Evolutionary conservation across 37 sponge, comb jelly and placozoan genomes (phyloP), one percentile per base, ranked within the genome.

Genomic region (Oscarella lobularis): DNA sequence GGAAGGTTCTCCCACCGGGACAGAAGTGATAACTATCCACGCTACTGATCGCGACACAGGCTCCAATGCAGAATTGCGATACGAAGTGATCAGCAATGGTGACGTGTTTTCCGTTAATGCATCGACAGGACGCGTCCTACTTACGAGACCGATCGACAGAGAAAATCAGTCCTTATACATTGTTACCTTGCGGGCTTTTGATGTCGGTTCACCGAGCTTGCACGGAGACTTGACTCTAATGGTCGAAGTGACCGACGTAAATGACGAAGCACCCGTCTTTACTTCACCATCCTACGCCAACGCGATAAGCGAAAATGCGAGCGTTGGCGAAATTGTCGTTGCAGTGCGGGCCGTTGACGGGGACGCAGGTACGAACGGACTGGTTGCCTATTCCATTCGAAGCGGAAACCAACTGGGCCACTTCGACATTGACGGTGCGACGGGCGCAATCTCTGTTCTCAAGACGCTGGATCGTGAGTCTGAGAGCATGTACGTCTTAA

Each of bases 11-110:
- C 4, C 60, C 6, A 38, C 38, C 9, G n/a, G 67, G 35, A 36
- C 32, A 0, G 2, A 81, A 3, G 30, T 36, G 39, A 78, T 66
- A 1, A 32, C 29, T 32, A 54, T 88, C 5, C 31, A 31, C 0
- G 89, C 83, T 6, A 76, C 74, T 37, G 85, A 88, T 73, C 14
- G 35, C 35, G 89, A 88, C 40, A 29, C 67, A 0, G 89, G 89
- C 33, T 37, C 31, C 4, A 78, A 79, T 79, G 82, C 79, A 33
- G 40, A 33, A 20, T 5, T 84, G 0, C 5, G n/a, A 14, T 88
- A 82, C 33, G 2, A 36, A 30, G 14, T 82, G 1, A 36, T 79
- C 0, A 33, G 33, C n/a, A 85, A 79, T 2, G 67, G 71, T 27
- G 55, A 54, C 9, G 31, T 9, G 1, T 76, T 88, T 40, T 30